Evolutionary conservation across 2,113 vertebrate species (phyloP).

Genomic region (Calidris pugnax): DNA sequence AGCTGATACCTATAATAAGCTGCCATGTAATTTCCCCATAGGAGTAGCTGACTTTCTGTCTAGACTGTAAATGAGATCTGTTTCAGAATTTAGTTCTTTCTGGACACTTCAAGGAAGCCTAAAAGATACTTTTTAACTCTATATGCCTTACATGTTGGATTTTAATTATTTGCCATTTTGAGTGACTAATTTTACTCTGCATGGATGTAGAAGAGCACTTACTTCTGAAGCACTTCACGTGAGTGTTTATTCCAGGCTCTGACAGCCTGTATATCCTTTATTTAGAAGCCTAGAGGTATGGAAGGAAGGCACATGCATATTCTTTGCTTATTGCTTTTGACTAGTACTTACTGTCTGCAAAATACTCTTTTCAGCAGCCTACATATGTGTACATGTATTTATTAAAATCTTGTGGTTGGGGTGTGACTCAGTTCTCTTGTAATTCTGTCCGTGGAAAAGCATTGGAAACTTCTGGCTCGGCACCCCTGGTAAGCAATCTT

Average conservation of each 20-base stretch:
- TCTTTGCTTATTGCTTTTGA: background rate
- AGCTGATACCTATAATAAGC: conserved; percentile 41
- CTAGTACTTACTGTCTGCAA: background rate
- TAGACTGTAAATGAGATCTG: conserved; percentile 30
- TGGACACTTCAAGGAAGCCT: background rate
- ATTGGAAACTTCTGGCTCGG: accelerated
- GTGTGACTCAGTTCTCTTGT: background rate
- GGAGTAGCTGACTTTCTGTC: conserved; percentile 18
- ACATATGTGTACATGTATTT: background rate
- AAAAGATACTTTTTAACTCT: background rate
- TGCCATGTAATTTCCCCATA: conserved; percentile 20
- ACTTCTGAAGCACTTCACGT: background rate
- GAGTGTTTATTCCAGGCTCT: conserved; percentile 7
- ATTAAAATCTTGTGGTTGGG: background rate
- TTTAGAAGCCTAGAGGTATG: conserved; percentile 9
- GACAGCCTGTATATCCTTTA: background rate
- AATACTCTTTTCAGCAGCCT: background rate
- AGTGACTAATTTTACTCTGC: background rate
- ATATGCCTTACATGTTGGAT: background rate
- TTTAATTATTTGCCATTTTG: background rate
- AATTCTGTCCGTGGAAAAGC: background rate
- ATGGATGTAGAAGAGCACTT: background rate
- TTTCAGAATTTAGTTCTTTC: background rate
- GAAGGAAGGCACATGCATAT: background rate
- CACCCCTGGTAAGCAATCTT: background rate